A percentile compares a stretch with the other conserved stretches of the same genome.
Conservation (phyloP, 2,113 vertebrate species). For the Lontra canadensis region DNA sequence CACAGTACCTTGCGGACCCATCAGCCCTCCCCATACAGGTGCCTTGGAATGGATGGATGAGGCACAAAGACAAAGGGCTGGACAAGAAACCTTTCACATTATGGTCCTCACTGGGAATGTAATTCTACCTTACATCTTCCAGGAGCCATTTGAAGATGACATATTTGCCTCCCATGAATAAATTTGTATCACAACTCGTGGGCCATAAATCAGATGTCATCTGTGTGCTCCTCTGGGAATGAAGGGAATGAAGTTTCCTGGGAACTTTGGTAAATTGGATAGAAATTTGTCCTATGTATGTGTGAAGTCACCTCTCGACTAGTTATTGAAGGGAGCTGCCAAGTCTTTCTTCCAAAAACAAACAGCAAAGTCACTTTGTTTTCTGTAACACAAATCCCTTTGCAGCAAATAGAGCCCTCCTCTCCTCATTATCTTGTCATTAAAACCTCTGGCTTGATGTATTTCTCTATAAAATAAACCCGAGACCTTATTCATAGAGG, state of each 20-base stretch:
- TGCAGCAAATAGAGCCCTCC: slow-evolving; percentile 50
- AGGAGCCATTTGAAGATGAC: slow-evolving; percentile 1
- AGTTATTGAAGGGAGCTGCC: neutral
- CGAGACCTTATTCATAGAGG: slow-evolving; percentile 52
- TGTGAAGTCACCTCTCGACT: slow-evolving; percentile 57
- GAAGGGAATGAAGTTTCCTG: neutral
- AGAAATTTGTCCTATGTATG: slow-evolving; percentile 35
- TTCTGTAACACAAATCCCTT: slow-evolving; percentile 69
- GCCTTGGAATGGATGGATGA: neutral
- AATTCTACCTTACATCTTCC: neutral
- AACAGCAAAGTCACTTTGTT: slow-evolving; percentile 72
- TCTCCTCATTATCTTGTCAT: slow-evolving; percentile 71
- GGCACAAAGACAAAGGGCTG: neutral
- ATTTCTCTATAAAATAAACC: slow-evolving; percentile 70
- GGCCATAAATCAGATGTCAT: neutral
- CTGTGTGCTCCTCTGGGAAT: neutral
- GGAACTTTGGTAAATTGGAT: slow-evolving; percentile 22
- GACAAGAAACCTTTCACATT: neutral
- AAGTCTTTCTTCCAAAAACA: slow-evolving; percentile 52
- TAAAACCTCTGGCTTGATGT: slow-evolving; percentile 61
- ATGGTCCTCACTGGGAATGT: neutral
- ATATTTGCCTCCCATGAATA: neutral
- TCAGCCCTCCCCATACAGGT: neutral
- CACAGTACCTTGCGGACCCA: neutral
- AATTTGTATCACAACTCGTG: neutral